Evolutionary conservation across 2,797 vertebrate genomes (phyloP).

Genomic region (Crypturellus tataupa): DNA sequence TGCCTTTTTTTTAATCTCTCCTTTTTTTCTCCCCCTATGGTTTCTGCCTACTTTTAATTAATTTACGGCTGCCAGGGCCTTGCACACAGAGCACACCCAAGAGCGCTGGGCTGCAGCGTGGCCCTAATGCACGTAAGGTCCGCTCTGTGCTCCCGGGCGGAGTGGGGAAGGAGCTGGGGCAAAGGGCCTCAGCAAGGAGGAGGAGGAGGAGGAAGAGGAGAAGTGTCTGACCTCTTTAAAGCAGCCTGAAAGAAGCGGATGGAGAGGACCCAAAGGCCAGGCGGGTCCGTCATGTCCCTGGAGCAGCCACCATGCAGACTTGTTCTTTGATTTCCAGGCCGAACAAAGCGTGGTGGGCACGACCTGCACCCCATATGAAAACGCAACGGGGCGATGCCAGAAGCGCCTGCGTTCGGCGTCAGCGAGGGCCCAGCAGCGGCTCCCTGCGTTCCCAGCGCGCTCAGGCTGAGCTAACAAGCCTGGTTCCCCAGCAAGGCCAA

Average conservation of each 20-base stretch:
- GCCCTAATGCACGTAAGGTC: conserved; percentile 61
- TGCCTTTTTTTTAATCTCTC: no score
- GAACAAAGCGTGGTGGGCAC: background rate
- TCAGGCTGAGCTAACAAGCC: rapidly evolving
- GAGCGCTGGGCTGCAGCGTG: conserved; percentile 1
- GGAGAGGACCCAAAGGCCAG: conserved; percentile 10
- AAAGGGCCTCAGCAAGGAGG: conserved; percentile 11
- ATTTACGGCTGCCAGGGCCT: conserved; percentile 82
- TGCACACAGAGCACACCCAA: conserved; percentile 68
- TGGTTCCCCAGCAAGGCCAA: background rate
- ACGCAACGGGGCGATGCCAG: background rate
- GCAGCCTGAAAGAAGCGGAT: background rate
- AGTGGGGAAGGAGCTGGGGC: conserved; percentile 21
- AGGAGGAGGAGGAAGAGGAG: conserved; percentile 24
- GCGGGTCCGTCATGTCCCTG: background rate
- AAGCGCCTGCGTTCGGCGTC: background rate
- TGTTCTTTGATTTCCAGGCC: background rate
- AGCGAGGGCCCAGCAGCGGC: background rate
- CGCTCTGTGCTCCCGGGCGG: conserved; percentile 64
- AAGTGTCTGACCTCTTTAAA: background rate
- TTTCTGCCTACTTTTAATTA: conserved; percentile 87
- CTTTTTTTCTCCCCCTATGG: background rate
- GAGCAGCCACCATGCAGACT: background rate
- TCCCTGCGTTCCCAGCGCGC: background rate
- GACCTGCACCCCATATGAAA: background rate